phyloP scores from a whole-genome alignment of 2,797 vertebrate species.

The Rallus crepitans region DNA sequence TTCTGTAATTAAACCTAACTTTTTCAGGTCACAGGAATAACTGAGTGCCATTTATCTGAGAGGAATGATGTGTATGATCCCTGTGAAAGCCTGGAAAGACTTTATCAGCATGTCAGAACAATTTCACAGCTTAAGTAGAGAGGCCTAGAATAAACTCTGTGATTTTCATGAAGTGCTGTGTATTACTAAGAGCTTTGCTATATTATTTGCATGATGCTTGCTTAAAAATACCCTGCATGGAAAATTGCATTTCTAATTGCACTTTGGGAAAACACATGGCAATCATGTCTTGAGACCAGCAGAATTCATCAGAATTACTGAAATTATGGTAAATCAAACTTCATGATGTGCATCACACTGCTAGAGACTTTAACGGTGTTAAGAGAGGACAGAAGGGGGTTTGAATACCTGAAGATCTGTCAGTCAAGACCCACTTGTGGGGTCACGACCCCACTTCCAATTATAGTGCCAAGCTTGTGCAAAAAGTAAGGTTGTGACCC shows the following conservation, averaged over 20 bases:
- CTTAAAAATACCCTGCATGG: not conserved
- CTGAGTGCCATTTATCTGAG: slow-evolving; percentile 6
- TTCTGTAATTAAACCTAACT: slow-evolving; percentile 66
- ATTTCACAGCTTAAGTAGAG: slow-evolving; percentile 36
- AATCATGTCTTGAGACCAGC: not conserved
- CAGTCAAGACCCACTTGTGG: slow-evolving; percentile 14
- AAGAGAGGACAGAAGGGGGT: slow-evolving; percentile 36
- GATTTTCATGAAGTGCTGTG: not conserved
- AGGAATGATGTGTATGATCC: not conserved
- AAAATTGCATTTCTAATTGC: not conserved
- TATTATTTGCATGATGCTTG: not conserved
- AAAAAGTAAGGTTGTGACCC: slow-evolving; percentile 47
- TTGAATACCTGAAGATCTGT: slow-evolving; percentile 43
- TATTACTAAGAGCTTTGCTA: not conserved
- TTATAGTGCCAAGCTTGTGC: slow-evolving; percentile 16
- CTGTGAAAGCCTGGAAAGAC: slow-evolving; percentile 18
- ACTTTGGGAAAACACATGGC: not conserved
- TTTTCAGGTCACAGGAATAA: slow-evolving; percentile 58
- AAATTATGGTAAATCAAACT: not conserved
- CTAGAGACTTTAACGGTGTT: not conserved
- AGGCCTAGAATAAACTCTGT: not conserved
- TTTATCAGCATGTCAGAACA: slow-evolving; percentile 37
- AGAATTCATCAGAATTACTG: not conserved
- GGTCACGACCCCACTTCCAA: slow-evolving; percentile 56
- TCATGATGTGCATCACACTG: not conserved